Evolutionary conservation across 2,113 vertebrate genomes (phyloP).

Genomic region (Neolamprologus devosi): DNA sequence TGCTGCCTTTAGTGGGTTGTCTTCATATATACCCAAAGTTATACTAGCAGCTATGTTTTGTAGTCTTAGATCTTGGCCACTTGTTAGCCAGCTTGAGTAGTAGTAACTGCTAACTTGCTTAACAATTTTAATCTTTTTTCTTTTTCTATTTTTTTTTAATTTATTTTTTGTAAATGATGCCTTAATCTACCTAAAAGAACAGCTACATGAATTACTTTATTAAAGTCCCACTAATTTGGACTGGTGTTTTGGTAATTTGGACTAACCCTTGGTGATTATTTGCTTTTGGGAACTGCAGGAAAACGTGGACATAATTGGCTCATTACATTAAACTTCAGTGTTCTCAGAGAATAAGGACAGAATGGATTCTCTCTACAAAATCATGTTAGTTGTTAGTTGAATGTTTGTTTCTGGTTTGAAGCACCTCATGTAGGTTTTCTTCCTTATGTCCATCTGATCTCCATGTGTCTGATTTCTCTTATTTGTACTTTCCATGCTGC

Average conservation of each 20-base stretch:
- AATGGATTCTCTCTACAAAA: not conserved
- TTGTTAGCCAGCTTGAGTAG: not conserved
- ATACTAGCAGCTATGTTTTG: not conserved
- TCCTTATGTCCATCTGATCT: not conserved
- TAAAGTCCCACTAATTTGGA: not conserved
- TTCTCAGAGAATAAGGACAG: not conserved
- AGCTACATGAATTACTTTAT: not conserved
- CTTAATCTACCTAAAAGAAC: not conserved
- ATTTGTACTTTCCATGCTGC: not conserved
- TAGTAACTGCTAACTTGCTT: not conserved
- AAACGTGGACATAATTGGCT: not conserved
- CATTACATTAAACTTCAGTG: not conserved
- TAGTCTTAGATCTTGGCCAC: not conserved
- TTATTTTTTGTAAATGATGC: not conserved
- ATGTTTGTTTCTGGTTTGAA: not conserved
- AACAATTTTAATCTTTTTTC: not conserved
- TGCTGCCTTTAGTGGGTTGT: not conserved
- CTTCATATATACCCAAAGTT: not conserved
- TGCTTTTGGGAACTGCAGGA: not conserved
- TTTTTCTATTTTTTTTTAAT: accelerated
- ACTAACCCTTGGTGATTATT: not conserved
- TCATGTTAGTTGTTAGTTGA: not conserved
- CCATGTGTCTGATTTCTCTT: not conserved
- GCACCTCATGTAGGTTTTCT: not conserved
- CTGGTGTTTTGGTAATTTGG: not conserved